These are phyloP conservation scores for Pyrocoelia pectoralis DNA, from an alignment of 2,888 invertebrate species.

Conservation along the genomic window DNA sequence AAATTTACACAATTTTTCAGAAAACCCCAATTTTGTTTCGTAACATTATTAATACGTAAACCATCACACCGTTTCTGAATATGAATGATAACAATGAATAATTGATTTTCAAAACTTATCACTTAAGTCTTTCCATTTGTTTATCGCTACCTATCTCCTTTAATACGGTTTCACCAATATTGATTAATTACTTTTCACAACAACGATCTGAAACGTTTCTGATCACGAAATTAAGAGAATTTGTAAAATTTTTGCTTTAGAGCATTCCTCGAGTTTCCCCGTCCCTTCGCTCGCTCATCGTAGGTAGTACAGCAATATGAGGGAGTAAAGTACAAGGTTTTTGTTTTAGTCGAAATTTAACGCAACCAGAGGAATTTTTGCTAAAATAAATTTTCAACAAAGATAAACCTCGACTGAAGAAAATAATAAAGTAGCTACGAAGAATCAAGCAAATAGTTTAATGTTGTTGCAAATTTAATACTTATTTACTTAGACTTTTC, in stretches of 20 bases:
- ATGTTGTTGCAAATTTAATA: no score
- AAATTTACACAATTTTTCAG: not conserved
- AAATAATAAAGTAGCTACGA: no score
- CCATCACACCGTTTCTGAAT: not conserved
- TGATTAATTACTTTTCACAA: not conserved
- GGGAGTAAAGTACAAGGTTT: no score
- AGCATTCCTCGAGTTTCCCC: not conserved
- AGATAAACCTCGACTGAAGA: no score
- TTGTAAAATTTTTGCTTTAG: not conserved
- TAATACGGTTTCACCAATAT: no score
- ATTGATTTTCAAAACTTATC: constrained; percentile 11
- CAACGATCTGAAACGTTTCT: not conserved
- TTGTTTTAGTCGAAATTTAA: no score
- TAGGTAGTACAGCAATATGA: not conserved
- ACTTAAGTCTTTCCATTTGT: not conserved
- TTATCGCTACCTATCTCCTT: no score
- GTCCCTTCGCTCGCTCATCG: not conserved
- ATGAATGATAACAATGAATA: not conserved
- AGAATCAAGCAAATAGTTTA: no score
- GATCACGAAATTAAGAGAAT: not conserved
- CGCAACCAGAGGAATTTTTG: no score
- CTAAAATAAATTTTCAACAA: no score
- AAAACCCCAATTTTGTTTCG: not conserved
- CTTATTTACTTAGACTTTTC: no score
- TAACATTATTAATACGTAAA: not conserved